Conservation (phyloP, 2,888 invertebrate species). For the Mesoligia furuncula region DNA sequence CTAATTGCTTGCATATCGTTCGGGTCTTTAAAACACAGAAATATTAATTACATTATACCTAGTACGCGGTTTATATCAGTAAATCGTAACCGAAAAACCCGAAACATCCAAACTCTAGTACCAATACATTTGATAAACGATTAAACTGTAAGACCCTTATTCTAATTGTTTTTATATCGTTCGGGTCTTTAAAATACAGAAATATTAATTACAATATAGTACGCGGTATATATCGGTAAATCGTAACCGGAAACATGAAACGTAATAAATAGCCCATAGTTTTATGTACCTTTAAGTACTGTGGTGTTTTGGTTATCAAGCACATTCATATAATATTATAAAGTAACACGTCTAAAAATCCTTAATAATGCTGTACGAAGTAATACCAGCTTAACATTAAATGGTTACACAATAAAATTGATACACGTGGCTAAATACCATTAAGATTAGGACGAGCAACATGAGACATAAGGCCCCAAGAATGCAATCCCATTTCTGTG, state of each 20-base stretch:
- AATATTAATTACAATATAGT: background rate
- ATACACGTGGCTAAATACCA: conserved; percentile 29
- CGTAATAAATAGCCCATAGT: background rate
- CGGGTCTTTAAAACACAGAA: too few relatives aligned
- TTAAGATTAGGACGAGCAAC: conserved; percentile 60
- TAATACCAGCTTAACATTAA: conserved; percentile 27
- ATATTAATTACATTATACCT: too few relatives aligned
- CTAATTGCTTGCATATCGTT: too few relatives aligned
- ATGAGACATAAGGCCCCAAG: conserved; percentile 69
- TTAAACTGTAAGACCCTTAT: too few relatives aligned
- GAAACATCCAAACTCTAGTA: too few relatives aligned
- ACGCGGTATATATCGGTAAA: background rate
- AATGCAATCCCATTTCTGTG: conserved; percentile 60
- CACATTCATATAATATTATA: conserved; percentile 7
- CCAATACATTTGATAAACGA: too few relatives aligned
- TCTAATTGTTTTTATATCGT: too few relatives aligned
- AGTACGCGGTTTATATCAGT: too few relatives aligned
- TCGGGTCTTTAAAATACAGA: background rate
- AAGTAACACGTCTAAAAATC: conserved; percentile 6
- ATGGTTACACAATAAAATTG: conserved; percentile 30
- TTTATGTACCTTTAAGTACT: background rate
- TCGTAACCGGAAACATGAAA: background rate
- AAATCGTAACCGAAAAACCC: too few relatives aligned
- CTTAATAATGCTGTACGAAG: conserved; percentile 22
- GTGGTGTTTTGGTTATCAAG: conserved; percentile 41